phyloP scores from a whole-genome alignment of 2,113 vertebrate species.

The Odocoileus hemionus region DNA sequence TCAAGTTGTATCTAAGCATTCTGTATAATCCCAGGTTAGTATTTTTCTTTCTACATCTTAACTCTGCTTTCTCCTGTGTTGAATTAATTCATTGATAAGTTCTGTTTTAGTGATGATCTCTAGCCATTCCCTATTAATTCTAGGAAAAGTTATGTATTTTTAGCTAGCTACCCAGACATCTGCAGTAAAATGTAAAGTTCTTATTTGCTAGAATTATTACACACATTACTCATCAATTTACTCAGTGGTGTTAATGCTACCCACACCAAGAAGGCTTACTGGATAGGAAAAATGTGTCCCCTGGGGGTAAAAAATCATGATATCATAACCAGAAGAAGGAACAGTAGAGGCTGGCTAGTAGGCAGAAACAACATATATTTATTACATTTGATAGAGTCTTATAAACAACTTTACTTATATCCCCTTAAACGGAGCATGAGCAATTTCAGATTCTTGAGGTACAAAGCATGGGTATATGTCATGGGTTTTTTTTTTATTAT shows the following conservation, averaged over 20 bases:
- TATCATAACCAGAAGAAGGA: not conserved
- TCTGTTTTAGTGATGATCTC: not conserved
- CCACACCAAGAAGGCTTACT: not conserved
- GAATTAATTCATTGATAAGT: not conserved
- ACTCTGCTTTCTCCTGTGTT: not conserved
- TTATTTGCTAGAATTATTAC: too few relatives aligned
- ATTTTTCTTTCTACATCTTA: not conserved
- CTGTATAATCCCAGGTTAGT: not conserved
- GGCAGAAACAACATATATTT: not conserved
- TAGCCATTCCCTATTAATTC: not conserved
- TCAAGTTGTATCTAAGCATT: not conserved
- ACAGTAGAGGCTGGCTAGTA: not conserved
- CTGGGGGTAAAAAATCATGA: not conserved
- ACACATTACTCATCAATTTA: not conserved
- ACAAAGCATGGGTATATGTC: not conserved
- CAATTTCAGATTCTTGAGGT: not conserved
- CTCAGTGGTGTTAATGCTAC: not conserved
- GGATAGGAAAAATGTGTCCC: not conserved
- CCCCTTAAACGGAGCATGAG: not conserved
- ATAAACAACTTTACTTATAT: not conserved
- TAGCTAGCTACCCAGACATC: not conserved
- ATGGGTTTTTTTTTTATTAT: too few relatives aligned
- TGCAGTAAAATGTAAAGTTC: not conserved
- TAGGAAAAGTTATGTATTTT: not conserved
- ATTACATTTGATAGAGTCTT: not conserved